Evolutionary conservation across 2,113 vertebrate species (phyloP), one percentile per base, ranked within the genome.

Genomic region (Eublepharis macularius): DNA sequence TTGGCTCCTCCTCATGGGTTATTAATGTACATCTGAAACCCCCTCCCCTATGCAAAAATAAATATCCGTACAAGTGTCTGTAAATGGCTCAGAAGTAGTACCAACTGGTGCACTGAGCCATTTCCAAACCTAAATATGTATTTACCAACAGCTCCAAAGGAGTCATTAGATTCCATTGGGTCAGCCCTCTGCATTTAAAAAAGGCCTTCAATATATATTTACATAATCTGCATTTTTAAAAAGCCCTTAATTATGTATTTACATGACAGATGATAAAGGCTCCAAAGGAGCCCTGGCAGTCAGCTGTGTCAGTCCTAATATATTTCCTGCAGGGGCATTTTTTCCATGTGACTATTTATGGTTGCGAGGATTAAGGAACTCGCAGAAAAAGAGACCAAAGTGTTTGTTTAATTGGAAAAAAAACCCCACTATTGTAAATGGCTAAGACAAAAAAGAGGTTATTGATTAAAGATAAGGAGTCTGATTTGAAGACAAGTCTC

Each of bases 181-280:
- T 91, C 82, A 85, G 9, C 83, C 84, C 86, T 57, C 26, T 57
- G 78, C 89, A 65, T 89, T 88, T 91, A 80, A 41, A 88, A 75
- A 89, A 70, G 77, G 80, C 39, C 39, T 78, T 86, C 87, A 86
- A 87, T 92, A 86, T 74, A 17, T 85, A 91, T 92, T 91, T 90
- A 76, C 81, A 91, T 92, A 87, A 91, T 90, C 63, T 91, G 85
- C 90, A 89, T 92, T 89, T 94, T 89, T 86, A 89, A 54, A 73
- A 47, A 73, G 66, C 72, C 54, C 78, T 87, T 91, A 88, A 91
- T 90, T 83, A 83, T 89, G 81, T 87, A 49, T 89, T 91, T 87
- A 66, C 70, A 21, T 92, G 88, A 63, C 65, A 78, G 84, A 91
- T 84, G 74, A 29, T 87, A 93, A 65, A 4, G 70, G 81, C 66